Evolutionary conservation across 2,113 vertebrate species (phyloP).

Genomic region (Oncorhynchus nerka): DNA sequence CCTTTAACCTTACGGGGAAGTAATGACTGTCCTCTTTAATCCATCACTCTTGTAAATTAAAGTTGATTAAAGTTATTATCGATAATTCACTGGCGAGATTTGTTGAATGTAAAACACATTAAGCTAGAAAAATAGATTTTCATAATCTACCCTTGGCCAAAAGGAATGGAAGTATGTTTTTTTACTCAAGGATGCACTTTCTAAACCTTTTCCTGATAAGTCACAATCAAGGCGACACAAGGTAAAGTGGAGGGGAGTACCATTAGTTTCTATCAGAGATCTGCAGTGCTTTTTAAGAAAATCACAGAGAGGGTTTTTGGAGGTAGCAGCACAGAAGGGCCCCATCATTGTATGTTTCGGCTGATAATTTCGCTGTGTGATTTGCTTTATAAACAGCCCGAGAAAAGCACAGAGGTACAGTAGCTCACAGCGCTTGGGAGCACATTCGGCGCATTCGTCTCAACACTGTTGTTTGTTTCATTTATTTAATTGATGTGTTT

Average conservation of each 20-base stretch:
- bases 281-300: slow-evolving; percentile 2
- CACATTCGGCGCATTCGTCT: background rate
- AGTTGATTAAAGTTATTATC: slow-evolving; percentile 2
- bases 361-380: background rate
- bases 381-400: background rate
- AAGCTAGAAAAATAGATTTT: slow-evolving; percentile 9
- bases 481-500: slow-evolving; percentile 27
- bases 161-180: background rate
- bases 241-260: background rate
- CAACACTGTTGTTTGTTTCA: slow-evolving; percentile 20
- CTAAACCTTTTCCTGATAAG: background rate
- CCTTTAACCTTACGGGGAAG: background rate
- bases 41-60: background rate
- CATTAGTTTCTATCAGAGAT: background rate
- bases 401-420: too few relatives aligned
- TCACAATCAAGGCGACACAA: background rate
- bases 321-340: background rate
- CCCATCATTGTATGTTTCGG: background rate
- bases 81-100: background rate
- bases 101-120: background rate
- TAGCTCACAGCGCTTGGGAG: background rate
- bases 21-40: background rate
- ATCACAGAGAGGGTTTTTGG: background rate
- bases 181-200: background rate
- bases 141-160: background rate